Base-by-base conservation (phyloP, 2,888 invertebrate genomes). In the Tenthredo notha region DNA sequence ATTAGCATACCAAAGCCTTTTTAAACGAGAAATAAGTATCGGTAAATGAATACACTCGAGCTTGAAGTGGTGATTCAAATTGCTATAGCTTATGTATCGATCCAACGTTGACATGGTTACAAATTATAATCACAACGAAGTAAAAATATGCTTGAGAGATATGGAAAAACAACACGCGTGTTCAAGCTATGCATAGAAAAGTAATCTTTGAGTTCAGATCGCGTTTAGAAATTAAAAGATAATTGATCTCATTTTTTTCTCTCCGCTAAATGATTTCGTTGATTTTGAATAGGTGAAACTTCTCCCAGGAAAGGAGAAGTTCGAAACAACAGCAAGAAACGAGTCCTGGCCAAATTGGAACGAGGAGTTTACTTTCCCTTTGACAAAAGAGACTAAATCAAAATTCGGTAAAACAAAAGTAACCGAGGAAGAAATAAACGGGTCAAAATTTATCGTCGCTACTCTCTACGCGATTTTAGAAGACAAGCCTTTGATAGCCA, bases 341-440 rank as follows among this genome's bases (percentile, higher is more conserved):
- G 96, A 96, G 90, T 96, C 97, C 0, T 97, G 97, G 97, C 97
- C 97, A 0, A 95, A 96, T 84, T 97, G 96, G 95, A 97, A 97
- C 91, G 96, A 97, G 93, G 96, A 96, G 87, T 97, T 97, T 90
- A 95, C 95, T 89, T 97, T 97, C 92, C 95, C 95, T 72, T 90
- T 97, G 86, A 95, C 94, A 86, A 95, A 95, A 91, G 95, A 95
- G 88, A 91, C 90, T 0, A 94, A 94, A 87, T 89, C 94, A 10
- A 92, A 90, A 82, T 92, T 93, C 58, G 92, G 92, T 33, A 94
- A 94, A 87, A 94, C 94, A 88, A 93, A 94, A 86, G 94, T 95
- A 89, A 93, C 94, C 87, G 95, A 95, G 88, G 95, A 95, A 88
- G 94, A 95, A 88, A 94, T 96, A n/a, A 95, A 95, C 80, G 96